Evolutionary conservation across 2,888 invertebrate genomes (phyloP).

Genomic region (Mamestra brassicae): DNA sequence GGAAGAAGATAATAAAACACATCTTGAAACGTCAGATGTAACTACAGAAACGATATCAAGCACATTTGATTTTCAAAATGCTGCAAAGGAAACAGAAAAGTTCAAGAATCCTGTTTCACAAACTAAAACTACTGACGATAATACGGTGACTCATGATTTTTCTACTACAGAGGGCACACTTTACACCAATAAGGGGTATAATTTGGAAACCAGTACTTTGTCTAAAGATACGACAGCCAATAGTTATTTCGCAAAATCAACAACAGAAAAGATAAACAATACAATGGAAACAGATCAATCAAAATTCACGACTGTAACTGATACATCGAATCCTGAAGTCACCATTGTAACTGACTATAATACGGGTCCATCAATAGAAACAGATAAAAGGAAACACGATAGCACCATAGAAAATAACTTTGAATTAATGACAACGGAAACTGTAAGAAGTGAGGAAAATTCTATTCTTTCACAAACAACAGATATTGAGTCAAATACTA

Average conservation of each 20-base stretch:
- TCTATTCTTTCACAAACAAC: neutral
- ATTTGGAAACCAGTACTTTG: slow-evolving; percentile 20
- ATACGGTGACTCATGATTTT: neutral
- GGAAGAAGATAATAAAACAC: slow-evolving; percentile 4
- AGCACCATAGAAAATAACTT: neutral
- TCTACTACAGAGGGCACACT: neutral
- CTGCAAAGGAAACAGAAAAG: slow-evolving; percentile 5
- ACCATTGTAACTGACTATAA: slow-evolving; percentile 30
- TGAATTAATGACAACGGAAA: slow-evolving; percentile 17
- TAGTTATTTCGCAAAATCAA: slow-evolving; percentile 13
- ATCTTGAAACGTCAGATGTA: slow-evolving; percentile 3
- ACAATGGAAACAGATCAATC: neutral
- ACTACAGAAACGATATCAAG: slow-evolving; percentile 9
- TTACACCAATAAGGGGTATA: slow-evolving; percentile 16
- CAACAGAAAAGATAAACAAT: slow-evolving; percentile 17
- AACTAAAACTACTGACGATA: slow-evolving; percentile 11
- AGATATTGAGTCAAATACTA: slow-evolving; percentile 9
- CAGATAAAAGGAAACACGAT: slow-evolving; percentile 1
- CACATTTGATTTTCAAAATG: slow-evolving; percentile 20
- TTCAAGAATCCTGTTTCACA: neutral
- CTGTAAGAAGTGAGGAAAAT: slow-evolving; percentile 5
- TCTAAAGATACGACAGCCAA: slow-evolving; percentile 5
- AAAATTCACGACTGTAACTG: neutral
- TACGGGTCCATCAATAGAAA: slow-evolving; percentile 15
- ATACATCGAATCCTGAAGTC: slow-evolving; percentile 5